Conservation (phyloP, 2,113 vertebrate species). For the Coracopsis vasa region DNA sequence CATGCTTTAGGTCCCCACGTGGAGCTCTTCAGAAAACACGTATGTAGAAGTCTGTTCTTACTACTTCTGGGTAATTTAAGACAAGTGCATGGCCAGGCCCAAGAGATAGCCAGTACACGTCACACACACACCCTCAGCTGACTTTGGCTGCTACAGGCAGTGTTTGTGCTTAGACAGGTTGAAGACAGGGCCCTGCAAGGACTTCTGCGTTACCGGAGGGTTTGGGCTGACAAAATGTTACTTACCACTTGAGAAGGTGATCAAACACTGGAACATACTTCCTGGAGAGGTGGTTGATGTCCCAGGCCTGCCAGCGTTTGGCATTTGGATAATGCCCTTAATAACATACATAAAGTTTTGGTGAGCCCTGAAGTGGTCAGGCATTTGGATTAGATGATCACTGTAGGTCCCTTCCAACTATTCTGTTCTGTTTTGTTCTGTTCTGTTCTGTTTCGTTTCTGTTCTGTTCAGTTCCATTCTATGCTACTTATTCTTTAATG, state of each 20-base stretch:
- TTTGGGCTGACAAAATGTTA: background rate
- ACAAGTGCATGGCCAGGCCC: background rate
- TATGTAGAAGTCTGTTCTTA: slow-evolving; percentile 63
- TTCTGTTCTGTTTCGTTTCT: background rate
- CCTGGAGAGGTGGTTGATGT: rapidly evolving
- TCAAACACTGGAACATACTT: background rate
- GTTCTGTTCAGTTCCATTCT: background rate
- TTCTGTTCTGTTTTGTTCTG: background rate
- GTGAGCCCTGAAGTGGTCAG: background rate
- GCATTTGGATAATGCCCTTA: background rate
- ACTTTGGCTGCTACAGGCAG: background rate
- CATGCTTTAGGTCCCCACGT: slow-evolving; percentile 92
- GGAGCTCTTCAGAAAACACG: slow-evolving; percentile 95
- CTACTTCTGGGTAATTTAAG: background rate
- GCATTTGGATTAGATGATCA: background rate
- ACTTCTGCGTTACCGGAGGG: background rate
- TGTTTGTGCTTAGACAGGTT: background rate
- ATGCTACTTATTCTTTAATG: background rate
- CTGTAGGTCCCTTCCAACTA: background rate
- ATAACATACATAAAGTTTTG: background rate
- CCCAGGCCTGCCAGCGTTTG: background rate
- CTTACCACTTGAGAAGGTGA: background rate
- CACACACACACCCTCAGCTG: background rate
- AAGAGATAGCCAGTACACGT: background rate
- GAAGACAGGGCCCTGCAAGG: background rate